Conservation (phyloP, 2,888 invertebrate genomes). For the Cheilosia pagana region DNA sequence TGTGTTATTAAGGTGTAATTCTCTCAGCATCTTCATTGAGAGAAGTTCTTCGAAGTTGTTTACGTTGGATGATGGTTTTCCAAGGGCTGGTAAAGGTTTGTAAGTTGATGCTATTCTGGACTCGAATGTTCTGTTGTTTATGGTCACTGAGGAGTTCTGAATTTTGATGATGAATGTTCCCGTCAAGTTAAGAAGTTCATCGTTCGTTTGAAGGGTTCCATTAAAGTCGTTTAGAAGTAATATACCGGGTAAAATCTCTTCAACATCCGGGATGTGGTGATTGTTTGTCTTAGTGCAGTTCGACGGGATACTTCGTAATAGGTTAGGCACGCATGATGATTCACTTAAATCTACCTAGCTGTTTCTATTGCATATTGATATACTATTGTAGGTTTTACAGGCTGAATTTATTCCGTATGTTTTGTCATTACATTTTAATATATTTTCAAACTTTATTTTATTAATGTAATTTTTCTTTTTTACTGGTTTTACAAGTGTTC, state of each 20-base stretch:
- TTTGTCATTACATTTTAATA: constrained; percentile 37
- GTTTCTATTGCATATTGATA: constrained; percentile 52
- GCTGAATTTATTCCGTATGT: constrained; percentile 29
- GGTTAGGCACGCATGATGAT: constrained; percentile 12
- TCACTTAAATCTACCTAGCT: constrained; percentile 20
- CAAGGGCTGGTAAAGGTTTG: too few species aligned
- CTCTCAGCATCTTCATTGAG: neutral
- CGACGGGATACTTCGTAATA: neutral
- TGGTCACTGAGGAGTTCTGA: neutral
- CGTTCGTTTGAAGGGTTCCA: neutral
- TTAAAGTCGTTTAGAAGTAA: neutral
- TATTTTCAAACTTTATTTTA: constrained; percentile 33
- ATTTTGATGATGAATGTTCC: constrained; percentile 8
- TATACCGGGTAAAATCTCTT: constrained; percentile 4
- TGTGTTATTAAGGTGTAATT: neutral
- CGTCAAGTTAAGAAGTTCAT: neutral
- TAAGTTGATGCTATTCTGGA: too few species aligned
- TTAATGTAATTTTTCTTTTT: constrained; percentile 32
- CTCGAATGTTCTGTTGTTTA: neutral
- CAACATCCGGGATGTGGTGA: constrained; percentile 9
- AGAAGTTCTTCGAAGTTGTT: neutral
- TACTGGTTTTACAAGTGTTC: constrained; percentile 45
- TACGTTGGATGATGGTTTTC: too few species aligned
- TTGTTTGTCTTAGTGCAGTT: constrained; percentile 21
- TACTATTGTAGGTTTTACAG: constrained; percentile 44